Evolutionary conservation across 2,888 invertebrate species (phyloP), one percentile per base, ranked within the genome.

Genomic region (Amiota minor): DNA sequence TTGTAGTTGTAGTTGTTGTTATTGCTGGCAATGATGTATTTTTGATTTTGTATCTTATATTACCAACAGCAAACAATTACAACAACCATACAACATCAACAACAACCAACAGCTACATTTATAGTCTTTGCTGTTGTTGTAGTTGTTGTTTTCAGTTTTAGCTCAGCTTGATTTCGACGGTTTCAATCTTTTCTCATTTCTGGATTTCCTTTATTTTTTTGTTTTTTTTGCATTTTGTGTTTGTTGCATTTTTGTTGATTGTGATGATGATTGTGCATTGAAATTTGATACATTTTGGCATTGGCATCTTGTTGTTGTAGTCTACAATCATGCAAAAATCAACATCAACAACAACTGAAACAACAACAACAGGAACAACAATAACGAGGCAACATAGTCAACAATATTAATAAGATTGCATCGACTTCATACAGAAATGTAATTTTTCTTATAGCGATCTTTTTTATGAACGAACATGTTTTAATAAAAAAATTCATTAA

Each of bases 221-320:
- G 1, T 23, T 23, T 23, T 2, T 23, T 23, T 23, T 23, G 3
- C 23, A 35, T 35, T 35, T 35, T 35, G 35, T 35, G 35, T 35
- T 35, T 35, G 35, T 16, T 18, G 46, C 9, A 14, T 68, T 9
- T 84, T 85, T 84, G 83, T 81, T 82, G 84, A 86, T 86, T 85
- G 83, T 86, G 67, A 23, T 68, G 87, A 86, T 86, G 87, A 87
- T 87, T 87, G 86, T 86, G 85, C 85, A 86, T 86, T 88, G 87
- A 88, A 88, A 88, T 88, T 87, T 88, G 88, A 88, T 88, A 88
- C 87, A 87, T 87, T 88, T 86, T 82, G 83, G 82, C 83, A 82
- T 77, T 81, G 83, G 79, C 80, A 79, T 79, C 79, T 81, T 71
- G 64, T 65, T 77, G 73, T 49, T 82, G 80, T 78, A 77, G 81